Conservation (phyloP, 53 echinoderm and acorn worm genomes). For the Arbacia lixula region DNA sequence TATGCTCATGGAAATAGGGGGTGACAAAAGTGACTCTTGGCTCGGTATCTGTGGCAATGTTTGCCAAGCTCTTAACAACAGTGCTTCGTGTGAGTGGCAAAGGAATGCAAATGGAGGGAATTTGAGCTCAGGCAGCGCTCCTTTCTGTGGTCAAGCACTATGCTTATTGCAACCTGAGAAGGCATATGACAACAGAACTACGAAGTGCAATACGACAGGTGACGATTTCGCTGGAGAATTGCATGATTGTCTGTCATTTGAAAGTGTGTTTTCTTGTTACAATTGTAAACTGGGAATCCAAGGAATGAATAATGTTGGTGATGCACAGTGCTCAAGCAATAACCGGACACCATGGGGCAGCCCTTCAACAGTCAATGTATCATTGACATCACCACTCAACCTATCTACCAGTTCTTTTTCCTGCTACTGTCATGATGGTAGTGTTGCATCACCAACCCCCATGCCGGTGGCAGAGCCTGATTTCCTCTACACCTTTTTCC, state of each 20-base stretch:
- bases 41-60: slow-evolving; percentile 33
- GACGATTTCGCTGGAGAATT: not conserved
- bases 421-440: slow-evolving; percentile 27
- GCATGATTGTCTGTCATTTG: not conserved
- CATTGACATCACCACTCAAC: not conserved
- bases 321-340: slow-evolving; percentile 27
- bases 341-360: not conserved
- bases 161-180: slow-evolving; percentile 23
- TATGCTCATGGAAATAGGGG: slow-evolving; percentile 36
- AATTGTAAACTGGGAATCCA: slow-evolving; percentile 12
- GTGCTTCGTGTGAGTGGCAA: slow-evolving; percentile 13
- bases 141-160: slow-evolving; percentile 9
- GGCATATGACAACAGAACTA: slow-evolving; percentile 1
- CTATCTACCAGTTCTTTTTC: slow-evolving; percentile 1
- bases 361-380: not conserved
- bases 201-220: not conserved
- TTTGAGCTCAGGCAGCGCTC: not conserved
- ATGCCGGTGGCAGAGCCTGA: no score
- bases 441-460: not conserved
- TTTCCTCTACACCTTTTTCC: slow-evolving; percentile 62
- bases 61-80: slow-evolving; percentile 27
- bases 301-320: not conserved
- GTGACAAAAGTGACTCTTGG: not conserved
- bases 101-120: not conserved
- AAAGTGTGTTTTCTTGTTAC: not conserved